Conservation (phyloP, 2,888 invertebrate species). For the Oasisia sp. region DNA sequence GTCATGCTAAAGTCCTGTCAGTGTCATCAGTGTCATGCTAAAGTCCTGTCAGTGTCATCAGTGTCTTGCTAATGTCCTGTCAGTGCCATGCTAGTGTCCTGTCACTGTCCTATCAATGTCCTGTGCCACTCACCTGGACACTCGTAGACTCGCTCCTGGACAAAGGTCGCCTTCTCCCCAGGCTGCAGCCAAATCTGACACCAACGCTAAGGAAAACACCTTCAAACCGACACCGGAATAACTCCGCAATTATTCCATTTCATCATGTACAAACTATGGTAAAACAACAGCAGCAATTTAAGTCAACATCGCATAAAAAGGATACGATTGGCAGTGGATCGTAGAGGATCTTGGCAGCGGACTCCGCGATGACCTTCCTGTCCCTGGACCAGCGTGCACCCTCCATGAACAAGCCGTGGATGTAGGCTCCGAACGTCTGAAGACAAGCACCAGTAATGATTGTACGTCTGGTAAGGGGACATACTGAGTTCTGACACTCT, state of each 20-base stretch:
- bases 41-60: too few relatives aligned
- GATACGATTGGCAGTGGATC: constrained; percentile 64
- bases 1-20: too few relatives aligned
- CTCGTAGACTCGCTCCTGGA: constrained; percentile 47
- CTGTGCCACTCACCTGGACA: constrained; percentile 56
- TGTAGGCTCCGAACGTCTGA: constrained; percentile 62
- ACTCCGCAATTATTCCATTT: constrained; percentile 1
- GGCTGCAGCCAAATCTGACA: constrained; percentile 60
- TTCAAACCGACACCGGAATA: constrained; percentile 24
- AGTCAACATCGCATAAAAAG: constrained; percentile 39
- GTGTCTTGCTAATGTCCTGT: too few relatives aligned
- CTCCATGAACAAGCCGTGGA: constrained; percentile 63
- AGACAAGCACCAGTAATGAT: constrained; percentile 21
- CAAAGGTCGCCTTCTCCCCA: constrained; percentile 55
- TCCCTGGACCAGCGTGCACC: constrained; percentile 63
- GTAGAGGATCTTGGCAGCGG: constrained; percentile 58
- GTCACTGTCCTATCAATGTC: neutral
- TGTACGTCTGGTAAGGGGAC: neutral
- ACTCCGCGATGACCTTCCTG: constrained; percentile 54
- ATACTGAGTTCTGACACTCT: too few relatives aligned
- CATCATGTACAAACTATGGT: neutral
- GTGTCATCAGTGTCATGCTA: too few relatives aligned
- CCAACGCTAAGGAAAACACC: constrained; percentile 17
- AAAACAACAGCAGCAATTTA: neutral
- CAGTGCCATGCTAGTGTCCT: too few relatives aligned